Evolutionary conservation across 2,797 vertebrate species (phyloP).

Genomic region (Artibeus jamaicensis): DNA sequence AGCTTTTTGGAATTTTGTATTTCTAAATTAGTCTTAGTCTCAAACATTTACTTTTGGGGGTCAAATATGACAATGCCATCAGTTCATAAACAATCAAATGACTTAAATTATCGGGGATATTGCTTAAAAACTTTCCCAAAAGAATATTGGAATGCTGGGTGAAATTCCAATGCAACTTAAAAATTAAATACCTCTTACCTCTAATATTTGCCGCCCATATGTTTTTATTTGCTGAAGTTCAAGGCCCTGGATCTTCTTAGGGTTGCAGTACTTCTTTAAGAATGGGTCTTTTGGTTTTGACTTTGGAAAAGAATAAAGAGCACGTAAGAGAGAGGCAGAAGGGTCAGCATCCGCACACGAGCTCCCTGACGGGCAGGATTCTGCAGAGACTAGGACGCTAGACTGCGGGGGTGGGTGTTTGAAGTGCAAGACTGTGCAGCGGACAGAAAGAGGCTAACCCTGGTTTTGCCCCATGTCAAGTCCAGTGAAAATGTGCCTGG

Average conservation of each 20-base stretch:
- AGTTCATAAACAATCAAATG: not conserved
- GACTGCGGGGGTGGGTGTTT: not conserved
- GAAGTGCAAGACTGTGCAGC: not conserved
- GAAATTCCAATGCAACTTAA: not conserved
- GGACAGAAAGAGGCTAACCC: not conserved
- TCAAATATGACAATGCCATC: not conserved
- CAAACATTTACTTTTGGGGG: constrained; percentile 26
- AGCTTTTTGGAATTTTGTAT: constrained; percentile 12
- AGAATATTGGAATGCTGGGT: not conserved
- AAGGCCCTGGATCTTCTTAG: constrained; percentile 95
- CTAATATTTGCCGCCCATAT: constrained; percentile 94
- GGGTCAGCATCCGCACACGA: rapidly evolving
- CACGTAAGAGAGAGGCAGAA: not conserved
- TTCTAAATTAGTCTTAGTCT: not conserved
- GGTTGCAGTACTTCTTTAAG: constrained; percentile 96
- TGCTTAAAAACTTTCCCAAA: constrained; percentile 4
- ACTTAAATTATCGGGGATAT: not conserved
- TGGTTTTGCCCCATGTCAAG: not conserved
- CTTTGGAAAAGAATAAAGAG: constrained; percentile 80
- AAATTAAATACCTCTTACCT: constrained; percentile 84
- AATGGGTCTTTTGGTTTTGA: constrained; percentile 94
- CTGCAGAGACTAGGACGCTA: not conserved
- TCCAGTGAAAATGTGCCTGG: not conserved
- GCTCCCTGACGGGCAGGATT: not conserved
- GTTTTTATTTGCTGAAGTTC: constrained; percentile 93